Evolutionary conservation across 2,797 vertebrate species (phyloP).

Genomic region (Fundulus diaphanus): DNA sequence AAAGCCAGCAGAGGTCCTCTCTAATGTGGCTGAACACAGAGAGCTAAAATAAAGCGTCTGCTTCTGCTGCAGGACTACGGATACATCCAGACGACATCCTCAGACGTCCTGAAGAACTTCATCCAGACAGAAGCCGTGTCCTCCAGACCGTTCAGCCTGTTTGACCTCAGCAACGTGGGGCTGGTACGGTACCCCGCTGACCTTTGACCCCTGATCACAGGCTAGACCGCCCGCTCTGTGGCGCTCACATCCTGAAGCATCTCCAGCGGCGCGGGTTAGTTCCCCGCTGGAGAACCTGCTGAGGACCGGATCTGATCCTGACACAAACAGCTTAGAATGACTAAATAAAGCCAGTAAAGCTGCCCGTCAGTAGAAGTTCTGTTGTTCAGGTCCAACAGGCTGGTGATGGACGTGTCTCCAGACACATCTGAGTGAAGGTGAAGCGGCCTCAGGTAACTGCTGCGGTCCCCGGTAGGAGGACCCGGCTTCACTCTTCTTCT

Average conservation of each 20-base stretch:
- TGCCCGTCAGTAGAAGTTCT: not conserved
- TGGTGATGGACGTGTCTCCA: not conserved
- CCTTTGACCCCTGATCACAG: too few species aligned
- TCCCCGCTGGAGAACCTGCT: not conserved
- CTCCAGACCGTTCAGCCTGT: conserved; percentile 87
- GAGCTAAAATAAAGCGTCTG: not conserved
- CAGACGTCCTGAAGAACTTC: conserved; percentile 90
- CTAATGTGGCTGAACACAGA: not conserved
- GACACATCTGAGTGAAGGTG: too few species aligned
- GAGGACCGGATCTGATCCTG: not conserved
- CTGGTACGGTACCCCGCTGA: conserved; percentile 81
- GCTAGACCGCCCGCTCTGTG: too few species aligned
- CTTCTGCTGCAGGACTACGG: conserved; percentile 84
- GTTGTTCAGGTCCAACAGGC: not conserved
- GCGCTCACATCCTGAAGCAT: too few species aligned
- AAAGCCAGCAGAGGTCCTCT: too few species aligned
- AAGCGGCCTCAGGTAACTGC: too few species aligned
- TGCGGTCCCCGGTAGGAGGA: not conserved
- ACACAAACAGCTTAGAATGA: too few species aligned
- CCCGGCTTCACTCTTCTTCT: not conserved
- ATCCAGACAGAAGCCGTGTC: conserved; percentile 88
- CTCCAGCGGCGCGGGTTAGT: too few species aligned
- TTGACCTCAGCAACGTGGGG: conserved; percentile 90
- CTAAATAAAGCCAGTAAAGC: not conserved
- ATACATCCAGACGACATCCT: conserved; percentile 89